Base-by-base conservation (phyloP, 2,797 vertebrate species). In the Phaenicophaeus curvirostris region DNA sequence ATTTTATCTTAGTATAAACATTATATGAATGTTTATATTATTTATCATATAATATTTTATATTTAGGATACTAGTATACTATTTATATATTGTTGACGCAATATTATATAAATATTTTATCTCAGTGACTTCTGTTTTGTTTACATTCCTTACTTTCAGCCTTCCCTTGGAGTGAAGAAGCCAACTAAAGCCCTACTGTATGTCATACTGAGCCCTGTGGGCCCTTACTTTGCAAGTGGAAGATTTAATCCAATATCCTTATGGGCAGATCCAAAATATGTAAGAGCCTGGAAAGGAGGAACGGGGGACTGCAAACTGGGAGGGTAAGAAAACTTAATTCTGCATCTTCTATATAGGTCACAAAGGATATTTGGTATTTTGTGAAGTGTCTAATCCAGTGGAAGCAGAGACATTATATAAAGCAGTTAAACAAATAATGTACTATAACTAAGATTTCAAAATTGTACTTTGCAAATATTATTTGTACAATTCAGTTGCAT, bases 251-350 rank as follows among this genome's bases (percentile, higher is more conserved):
- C 98, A 2, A 95, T 99, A 85, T 99, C 99, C 28, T 94, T 99
- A 57, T 99, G 98, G 99, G 99, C 99, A 4, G 98, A 99, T 94
- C 98, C 98, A 3, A 99, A 99, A 94, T 99, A 98, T 2, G 97
- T 98, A 25, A 97, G 99, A 84, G 98, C 99, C 30, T 99, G 99
- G 98, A 98, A 97, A 97, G 99, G 99, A 81, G 99, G 99, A 69
- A 99, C 98, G 0, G 99, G 99, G 15, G 98, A 99, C 97, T 99
- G 98, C 98, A 99, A 99, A 94, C 92, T 99, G 94, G 99, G 99
- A 96, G 98, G 98, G 99, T 99, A 95, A 95, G 98, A 55, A 85
- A 93, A 67, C 24, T 8, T 23, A 9, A 28, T 67, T 41, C 30
- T 74, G 3, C 19, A 21, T 79, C 58, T 93, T 67, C 24, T 54